Evolutionary conservation across 1,140 invertebrate genomes (phyloP).

Genomic region (Drosophila hydei): DNA sequence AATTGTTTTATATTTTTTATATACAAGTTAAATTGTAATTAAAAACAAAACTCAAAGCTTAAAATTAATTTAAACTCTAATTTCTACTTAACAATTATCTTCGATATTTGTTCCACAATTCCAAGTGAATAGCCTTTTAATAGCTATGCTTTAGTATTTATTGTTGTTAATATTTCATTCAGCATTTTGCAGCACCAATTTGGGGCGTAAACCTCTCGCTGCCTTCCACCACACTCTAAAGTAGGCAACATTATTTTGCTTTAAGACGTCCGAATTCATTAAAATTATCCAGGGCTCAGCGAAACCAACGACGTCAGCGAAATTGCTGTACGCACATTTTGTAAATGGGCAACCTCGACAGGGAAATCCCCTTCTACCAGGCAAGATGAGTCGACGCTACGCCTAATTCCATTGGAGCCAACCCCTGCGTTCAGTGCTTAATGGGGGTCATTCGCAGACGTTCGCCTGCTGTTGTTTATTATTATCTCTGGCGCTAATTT

Average conservation of each 20-base stretch:
- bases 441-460: slow-evolving; percentile 17
- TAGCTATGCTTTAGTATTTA: not conserved
- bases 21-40: no score
- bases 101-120: no score
- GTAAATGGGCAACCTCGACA: slow-evolving; percentile 55
- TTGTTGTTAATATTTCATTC: not conserved
- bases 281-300: slow-evolving; percentile 42
- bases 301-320: slow-evolving; percentile 21
- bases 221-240: not conserved
- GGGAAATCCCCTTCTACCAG: not conserved
- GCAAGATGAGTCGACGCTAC: not conserved
- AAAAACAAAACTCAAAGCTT: no score
- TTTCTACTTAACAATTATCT: no score
- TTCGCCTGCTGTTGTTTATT: slow-evolving; percentile 72
- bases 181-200: not conserved
- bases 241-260: slow-evolving; percentile 22
- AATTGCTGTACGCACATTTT: slow-evolving; percentile 75
- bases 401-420: slow-evolving; percentile 15
- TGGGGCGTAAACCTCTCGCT: not conserved
- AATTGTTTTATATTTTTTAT: no score
- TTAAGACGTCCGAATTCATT: slow-evolving; percentile 63
- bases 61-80: no score
- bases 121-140: not conserved
- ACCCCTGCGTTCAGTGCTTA: slow-evolving; percentile 4
- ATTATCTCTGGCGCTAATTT: slow-evolving; percentile 77